Percentiles rank a stretch among this genome's conserved stretches.
These are phyloP conservation scores for Ciconia nigra DNA, from an alignment of 2,797 vertebrate genomes.

Conservation along the genomic window DNA sequence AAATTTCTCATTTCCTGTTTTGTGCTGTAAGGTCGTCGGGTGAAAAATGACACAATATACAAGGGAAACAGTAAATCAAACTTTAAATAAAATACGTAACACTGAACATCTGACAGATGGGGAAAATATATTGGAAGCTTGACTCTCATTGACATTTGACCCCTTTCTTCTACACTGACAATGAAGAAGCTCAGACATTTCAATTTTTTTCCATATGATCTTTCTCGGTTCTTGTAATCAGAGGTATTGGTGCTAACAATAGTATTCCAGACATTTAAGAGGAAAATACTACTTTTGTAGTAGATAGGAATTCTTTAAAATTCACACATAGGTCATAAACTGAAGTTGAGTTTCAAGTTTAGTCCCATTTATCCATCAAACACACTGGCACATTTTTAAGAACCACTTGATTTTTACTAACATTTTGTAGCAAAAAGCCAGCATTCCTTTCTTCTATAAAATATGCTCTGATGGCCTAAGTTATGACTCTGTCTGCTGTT, in stretches of 20 bases:
- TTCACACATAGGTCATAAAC: not conserved
- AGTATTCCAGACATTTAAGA: not conserved
- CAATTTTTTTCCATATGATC: not conserved
- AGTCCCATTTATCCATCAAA: not conserved
- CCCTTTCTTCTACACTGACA: not conserved
- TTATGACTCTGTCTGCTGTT: constrained; percentile 31
- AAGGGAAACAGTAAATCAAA: not conserved
- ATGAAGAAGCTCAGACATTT: not conserved
- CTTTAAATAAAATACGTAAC: not conserved
- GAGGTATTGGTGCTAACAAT: not conserved
- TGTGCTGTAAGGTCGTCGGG: not conserved
- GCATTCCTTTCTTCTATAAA: not conserved
- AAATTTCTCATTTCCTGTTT: not conserved
- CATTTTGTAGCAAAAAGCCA: not conserved
- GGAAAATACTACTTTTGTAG: not conserved
- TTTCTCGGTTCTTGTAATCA: not conserved
- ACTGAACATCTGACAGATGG: not conserved
- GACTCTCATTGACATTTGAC: not conserved
- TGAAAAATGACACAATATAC: not conserved
- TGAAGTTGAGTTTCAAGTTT: not conserved
- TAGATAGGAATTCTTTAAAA: not conserved
- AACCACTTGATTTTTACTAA: not conserved
- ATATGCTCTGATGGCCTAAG: constrained; percentile 26
- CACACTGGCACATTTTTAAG: not conserved
- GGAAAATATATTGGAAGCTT: not conserved